Base-by-base conservation (phyloP, 2,888 invertebrate species). In the Trypoxylon attenuatum region DNA sequence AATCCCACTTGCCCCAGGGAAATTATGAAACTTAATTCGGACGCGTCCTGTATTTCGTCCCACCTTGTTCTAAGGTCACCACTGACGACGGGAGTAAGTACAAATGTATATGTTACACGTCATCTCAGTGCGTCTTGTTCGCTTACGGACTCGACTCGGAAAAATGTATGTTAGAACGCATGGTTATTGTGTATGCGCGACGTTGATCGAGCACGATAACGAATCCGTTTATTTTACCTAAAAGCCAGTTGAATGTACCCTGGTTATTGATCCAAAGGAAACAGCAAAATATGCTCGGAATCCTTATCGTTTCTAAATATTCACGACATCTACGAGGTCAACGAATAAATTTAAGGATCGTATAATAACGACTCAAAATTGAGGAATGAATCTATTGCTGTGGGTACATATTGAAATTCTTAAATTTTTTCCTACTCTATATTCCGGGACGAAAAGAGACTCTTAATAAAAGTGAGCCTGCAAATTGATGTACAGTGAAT, bases 21-120 rank as follows among this genome's bases (percentile, higher is more conserved):
- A 75, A 76, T 76, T 76, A 78, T 78, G 75, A 77, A 79, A 79
- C 78, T 79, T 78, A 78, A 76, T 80, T 73, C 67, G 72, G 58
- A 71, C 71, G 74, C 72, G 77, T 67, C 72, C 54, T 61, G 52
- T 8, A 33, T 33, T n/a, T n/a, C n/a, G n/a, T n/a, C n/a, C n/a
- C n/a, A n/a, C n/a, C n/a, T n/a, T n/a, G n/a, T n/a, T n/a, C n/a
- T n/a, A n/a, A n/a, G n/a, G n/a, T n/a, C n/a, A n/a, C n/a, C n/a
- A n/a, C n/a, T n/a, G n/a, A 33, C 13, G n/a, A 4, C 8, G 33
- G 13, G n/a, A 33, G n/a, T n/a, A 33, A 13, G 10, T 33, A 10
- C 33, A 33, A 1, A 13, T 33, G 8, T 1, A 10, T 13, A 13
- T 4, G 13, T 13, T 33, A 13, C 33, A 33, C 33, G 5, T 33